Conservation (phyloP, 2,888 invertebrate species). For the Gerosis bhagava region DNA sequence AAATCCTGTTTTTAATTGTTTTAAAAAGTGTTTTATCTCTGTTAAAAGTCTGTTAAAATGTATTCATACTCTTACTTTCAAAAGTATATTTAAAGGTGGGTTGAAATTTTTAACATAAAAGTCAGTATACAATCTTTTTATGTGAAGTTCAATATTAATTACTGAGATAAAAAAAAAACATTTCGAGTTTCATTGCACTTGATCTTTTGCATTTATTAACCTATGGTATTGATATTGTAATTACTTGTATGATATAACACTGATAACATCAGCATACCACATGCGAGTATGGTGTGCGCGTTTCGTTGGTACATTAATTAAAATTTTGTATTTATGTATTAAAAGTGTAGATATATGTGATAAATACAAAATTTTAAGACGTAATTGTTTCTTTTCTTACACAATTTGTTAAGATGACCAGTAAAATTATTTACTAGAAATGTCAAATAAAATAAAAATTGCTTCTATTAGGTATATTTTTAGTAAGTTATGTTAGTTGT, state of each 20-base stretch:
- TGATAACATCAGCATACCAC: slow-evolving; percentile 77
- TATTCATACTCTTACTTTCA: slow-evolving; percentile 56
- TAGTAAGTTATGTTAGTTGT: slow-evolving; percentile 73
- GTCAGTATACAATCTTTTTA: slow-evolving; percentile 54
- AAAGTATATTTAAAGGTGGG: slow-evolving; percentile 58
- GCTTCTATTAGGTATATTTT: slow-evolving; percentile 76
- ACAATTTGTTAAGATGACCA: slow-evolving; percentile 72
- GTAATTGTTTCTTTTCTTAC: slow-evolving; percentile 75
- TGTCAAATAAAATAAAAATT: slow-evolving; percentile 69
- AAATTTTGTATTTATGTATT: slow-evolving; percentile 83
- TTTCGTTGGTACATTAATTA: slow-evolving; percentile 78
- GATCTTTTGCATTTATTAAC: slow-evolving; percentile 83
- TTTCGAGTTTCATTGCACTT: slow-evolving; percentile 78
- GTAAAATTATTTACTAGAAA: slow-evolving; percentile 68
- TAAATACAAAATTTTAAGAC: slow-evolving; percentile 83
- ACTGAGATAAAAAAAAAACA: slow-evolving; percentile 61
- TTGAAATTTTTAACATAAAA: slow-evolving; percentile 59
- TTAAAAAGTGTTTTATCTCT: slow-evolving; percentile 78
- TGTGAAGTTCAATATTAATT: slow-evolving; percentile 63
- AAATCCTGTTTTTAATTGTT: slow-evolving; percentile 78
- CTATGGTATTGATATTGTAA: slow-evolving; percentile 82
- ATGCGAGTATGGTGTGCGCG: slow-evolving; percentile 79
- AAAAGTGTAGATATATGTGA: slow-evolving; percentile 82
- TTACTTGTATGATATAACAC: slow-evolving; percentile 81
- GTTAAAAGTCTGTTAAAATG: slow-evolving; percentile 67